phyloP scores from a whole-genome alignment of 2,888 invertebrate genomes.

The Hedya salicella region DNA sequence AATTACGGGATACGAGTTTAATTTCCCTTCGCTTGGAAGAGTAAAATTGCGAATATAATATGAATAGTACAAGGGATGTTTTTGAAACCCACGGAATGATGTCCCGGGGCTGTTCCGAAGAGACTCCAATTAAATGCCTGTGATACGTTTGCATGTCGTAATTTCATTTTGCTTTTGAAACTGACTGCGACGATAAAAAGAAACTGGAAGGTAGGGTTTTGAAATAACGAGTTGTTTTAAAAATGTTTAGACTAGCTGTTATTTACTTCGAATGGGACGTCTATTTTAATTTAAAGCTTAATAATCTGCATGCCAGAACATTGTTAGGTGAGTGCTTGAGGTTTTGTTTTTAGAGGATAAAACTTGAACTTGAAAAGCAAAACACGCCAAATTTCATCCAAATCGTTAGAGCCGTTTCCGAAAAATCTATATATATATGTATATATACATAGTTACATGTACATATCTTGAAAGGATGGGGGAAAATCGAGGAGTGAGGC shows the following conservation, averaged over 20 bases:
- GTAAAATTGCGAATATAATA: constrained; percentile 9
- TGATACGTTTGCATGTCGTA: constrained; percentile 60
- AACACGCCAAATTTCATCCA: no score
- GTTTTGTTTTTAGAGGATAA: no score
- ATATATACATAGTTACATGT: no score
- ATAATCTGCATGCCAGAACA: no score
- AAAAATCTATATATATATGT: no score
- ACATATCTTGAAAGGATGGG: no score
- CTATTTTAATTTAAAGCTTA: background rate
- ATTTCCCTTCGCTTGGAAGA: constrained; percentile 20
- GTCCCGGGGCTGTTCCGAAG: constrained; percentile 53
- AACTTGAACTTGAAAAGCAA: no score
- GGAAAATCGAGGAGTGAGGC: no score
- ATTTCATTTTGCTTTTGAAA: constrained; percentile 58
- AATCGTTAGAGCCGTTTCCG: no score
- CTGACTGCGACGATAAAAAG: constrained; percentile 49
- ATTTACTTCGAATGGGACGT: background rate
- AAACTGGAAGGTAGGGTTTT: background rate
- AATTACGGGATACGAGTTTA: constrained; percentile 17
- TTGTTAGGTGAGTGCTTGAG: no score
- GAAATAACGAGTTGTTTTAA: background rate
- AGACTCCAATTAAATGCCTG: constrained; percentile 68
- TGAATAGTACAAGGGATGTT: constrained; percentile 41
- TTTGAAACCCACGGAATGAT: constrained; percentile 56
- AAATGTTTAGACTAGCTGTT: background rate